Percentiles rank a stretch among this genome's conserved stretches.
Evolutionary conservation across 2,797 vertebrate genomes (phyloP).

Genomic region (Fistularia commersonii): DNA sequence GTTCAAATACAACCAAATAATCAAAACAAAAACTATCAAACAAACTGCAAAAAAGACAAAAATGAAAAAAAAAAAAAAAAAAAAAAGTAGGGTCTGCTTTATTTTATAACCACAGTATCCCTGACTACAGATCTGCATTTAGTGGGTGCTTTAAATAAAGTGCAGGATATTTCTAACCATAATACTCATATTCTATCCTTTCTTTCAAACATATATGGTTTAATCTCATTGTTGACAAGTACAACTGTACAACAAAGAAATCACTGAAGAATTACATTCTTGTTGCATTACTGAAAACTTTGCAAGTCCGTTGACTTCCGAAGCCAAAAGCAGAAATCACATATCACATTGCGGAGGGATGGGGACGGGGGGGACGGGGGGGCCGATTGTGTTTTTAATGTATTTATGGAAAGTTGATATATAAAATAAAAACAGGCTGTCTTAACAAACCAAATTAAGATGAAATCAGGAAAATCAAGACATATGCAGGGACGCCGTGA

Average conservation of each 20-base stretch:
- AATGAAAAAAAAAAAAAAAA: constrained; percentile 2
- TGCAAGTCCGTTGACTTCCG: not conserved
- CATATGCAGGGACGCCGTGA: not conserved
- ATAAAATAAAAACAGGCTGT: constrained; percentile 17
- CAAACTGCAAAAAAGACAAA: constrained; percentile 2
- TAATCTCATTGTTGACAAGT: constrained; percentile 50
- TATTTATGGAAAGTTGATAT: constrained; percentile 20
- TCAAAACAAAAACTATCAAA: not conserved
- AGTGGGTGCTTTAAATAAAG: constrained; percentile 62
- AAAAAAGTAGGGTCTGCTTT: constrained; percentile 9
- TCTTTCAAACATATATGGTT: constrained; percentile 29
- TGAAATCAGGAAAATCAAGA: not conserved
- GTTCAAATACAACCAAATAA: constrained; percentile 9
- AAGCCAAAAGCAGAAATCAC: not conserved
- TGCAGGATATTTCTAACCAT: constrained; percentile 56
- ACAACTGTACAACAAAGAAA: constrained; percentile 33
- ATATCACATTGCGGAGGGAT: no score
- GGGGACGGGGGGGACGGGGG: no score
- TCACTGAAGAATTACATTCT: constrained; percentile 58
- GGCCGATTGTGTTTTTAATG: not conserved
- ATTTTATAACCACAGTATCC: constrained; percentile 6
- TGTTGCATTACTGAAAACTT: constrained; percentile 27
- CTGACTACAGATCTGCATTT: constrained; percentile 32
- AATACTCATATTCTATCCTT: constrained; percentile 37
- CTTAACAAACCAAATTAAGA: not conserved